Percentiles rank a stretch among this genome's conserved stretches.
phyloP scores from a whole-genome alignment of 2,797 vertebrate species.

The Cuniculus paca region DNA sequence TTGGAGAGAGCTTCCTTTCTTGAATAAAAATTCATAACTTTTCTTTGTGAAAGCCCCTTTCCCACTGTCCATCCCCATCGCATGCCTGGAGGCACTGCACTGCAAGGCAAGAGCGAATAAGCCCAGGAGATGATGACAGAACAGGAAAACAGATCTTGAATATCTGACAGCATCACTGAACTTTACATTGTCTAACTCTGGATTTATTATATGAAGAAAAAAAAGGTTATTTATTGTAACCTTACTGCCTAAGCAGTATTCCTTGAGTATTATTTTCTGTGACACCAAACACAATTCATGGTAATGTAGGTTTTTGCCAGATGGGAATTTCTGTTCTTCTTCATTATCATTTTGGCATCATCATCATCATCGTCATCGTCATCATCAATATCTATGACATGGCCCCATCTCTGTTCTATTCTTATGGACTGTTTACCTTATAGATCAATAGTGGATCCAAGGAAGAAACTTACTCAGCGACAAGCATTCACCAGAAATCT shows the following conservation, averaged over 20 bases:
- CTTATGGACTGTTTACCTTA: not conserved
- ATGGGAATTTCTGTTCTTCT: not conserved
- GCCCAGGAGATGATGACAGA: not conserved
- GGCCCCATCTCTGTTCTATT: not conserved
- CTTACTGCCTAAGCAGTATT: not conserved
- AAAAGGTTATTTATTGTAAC: too few relatives aligned
- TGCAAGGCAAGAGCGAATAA: not conserved
- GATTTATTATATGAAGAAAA: not conserved
- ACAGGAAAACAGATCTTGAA: not conserved
- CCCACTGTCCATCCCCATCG: not conserved
- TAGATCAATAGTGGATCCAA: not conserved
- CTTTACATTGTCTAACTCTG: not conserved
- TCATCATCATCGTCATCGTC: not conserved
- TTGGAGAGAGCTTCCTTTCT: not conserved
- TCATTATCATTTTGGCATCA: not conserved
- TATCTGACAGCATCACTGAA: not conserved
- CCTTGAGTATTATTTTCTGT: not conserved
- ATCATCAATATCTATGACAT: not conserved
- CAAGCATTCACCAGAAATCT: not conserved
- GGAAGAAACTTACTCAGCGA: not conserved
- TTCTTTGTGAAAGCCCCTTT: not conserved
- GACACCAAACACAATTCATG: not conserved
- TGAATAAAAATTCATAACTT: not conserved
- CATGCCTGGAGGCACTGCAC: not conserved
- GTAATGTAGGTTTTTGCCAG: not conserved